Conservation (phyloP, 2,888 invertebrate genomes). For the Thera obeliscata region DNA sequence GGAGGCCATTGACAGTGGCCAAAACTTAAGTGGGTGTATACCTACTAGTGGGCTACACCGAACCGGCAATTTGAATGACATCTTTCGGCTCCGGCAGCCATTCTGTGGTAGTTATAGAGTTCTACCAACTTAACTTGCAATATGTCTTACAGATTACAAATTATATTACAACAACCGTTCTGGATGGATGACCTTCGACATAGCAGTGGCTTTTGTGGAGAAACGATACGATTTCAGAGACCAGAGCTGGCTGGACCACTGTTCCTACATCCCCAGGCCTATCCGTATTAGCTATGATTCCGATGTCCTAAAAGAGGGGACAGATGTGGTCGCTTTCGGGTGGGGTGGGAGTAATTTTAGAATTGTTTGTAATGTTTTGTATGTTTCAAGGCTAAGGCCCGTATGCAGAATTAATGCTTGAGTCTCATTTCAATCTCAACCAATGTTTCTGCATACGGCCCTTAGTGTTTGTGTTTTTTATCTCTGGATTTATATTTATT, state of each 20-base stretch:
- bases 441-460: no score
- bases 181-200: constrained; percentile 49
- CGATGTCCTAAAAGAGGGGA: constrained; percentile 40
- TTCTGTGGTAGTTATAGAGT: no score
- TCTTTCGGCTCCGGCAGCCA: no score
- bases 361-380: not conserved
- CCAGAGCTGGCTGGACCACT: constrained; percentile 29
- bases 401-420: no score
- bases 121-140: not conserved
- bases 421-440: no score
- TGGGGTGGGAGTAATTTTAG: constrained; percentile 49
- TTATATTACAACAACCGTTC: constrained; percentile 40
- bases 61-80: no score
- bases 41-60: no score
- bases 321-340: constrained; percentile 49
- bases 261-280: constrained; percentile 46
- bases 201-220: constrained; percentile 54
- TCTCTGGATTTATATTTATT: not conserved
- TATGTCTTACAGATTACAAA: constrained; percentile 30
- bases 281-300: constrained; percentile 48
- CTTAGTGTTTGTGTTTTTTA: not conserved
- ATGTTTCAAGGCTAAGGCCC: no score
- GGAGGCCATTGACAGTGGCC: no score
- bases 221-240: constrained; percentile 44
- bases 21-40: no score